These are phyloP conservation scores for Scolopax mira DNA, from an alignment of 2,113 vertebrate species.

Conservation along the genomic window DNA sequence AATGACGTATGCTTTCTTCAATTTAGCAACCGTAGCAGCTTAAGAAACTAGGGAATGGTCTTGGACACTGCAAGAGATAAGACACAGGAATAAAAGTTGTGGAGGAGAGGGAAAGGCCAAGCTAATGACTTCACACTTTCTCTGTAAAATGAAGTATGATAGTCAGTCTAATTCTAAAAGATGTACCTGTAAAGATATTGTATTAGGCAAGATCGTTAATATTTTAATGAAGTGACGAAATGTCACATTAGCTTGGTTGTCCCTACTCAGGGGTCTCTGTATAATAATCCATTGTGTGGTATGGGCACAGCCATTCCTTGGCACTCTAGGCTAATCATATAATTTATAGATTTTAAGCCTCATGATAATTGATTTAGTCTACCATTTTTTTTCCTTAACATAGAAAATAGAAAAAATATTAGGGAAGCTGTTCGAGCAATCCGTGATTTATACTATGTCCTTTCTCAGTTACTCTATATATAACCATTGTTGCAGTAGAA, in stretches of 20 bases:
- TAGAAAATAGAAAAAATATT: neutral
- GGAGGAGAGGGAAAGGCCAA: neutral
- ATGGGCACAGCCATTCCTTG: neutral
- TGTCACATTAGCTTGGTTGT: neutral
- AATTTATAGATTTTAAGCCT: neutral
- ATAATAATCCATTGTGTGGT: accelerated
- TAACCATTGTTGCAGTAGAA: neutral
- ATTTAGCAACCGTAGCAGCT: neutral
- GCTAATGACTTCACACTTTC: neutral
- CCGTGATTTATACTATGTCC: neutral
- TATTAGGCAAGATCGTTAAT: neutral
- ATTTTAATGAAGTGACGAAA: neutral
- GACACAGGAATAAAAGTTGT: neutral
- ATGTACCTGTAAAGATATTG: neutral
- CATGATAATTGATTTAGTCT: neutral
- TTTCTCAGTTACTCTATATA: neutral
- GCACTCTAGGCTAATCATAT: neutral
- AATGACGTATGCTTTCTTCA: neutral
- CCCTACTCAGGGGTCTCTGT: neutral
- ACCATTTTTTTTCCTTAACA: neutral
- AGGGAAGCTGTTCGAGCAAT: neutral
- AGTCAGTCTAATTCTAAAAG: neutral
- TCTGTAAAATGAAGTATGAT: neutral
- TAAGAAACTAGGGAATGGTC: neutral
- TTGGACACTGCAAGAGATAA: neutral